Percentiles rank a stretch among this genome's conserved stretches.
phyloP scores from a whole-genome alignment of 2,888 invertebrate genomes.

The Calliscelio sp. region DNA sequence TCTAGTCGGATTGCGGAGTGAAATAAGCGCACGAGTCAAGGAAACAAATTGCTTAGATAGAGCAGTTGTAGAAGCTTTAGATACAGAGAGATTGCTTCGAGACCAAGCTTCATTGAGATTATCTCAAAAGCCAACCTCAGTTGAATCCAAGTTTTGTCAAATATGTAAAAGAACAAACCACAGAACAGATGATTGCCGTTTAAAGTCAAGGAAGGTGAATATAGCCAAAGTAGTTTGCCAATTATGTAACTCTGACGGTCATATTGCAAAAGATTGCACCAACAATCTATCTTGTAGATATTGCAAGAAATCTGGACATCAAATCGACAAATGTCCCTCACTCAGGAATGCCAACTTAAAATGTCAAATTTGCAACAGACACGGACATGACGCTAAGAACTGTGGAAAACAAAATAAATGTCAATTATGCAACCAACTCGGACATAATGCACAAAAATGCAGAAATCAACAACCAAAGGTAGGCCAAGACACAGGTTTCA shows the following conservation, averaged over 20 bases:
- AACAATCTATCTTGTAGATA: neutral
- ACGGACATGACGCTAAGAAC: neutral
- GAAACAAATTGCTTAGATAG: neutral
- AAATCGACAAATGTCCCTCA: neutral
- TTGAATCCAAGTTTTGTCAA: too few species aligned
- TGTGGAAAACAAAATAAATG: neutral
- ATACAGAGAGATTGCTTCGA: too few species aligned
- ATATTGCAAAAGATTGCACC: slow-evolving; percentile 6
- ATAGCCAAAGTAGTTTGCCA: neutral
- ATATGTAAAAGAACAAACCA: slow-evolving; percentile 2
- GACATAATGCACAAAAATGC: neutral
- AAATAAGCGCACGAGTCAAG: neutral
- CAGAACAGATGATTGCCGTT: neutral
- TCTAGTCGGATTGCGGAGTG: slow-evolving; percentile 6
- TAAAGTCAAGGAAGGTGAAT: neutral
- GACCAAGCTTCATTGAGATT: too few species aligned
- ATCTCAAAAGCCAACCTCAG: too few species aligned
- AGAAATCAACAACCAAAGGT: neutral
- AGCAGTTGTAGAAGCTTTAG: too few species aligned
- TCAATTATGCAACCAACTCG: neutral
- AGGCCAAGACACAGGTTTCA: too few species aligned
- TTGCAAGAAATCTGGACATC: neutral
- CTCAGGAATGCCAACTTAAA: neutral
- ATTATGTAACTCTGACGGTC: neutral
- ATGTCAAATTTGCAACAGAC: neutral